phyloP scores from a whole-genome alignment of 2,888 invertebrate genomes.

The Aspidiotus rigidus region DNA sequence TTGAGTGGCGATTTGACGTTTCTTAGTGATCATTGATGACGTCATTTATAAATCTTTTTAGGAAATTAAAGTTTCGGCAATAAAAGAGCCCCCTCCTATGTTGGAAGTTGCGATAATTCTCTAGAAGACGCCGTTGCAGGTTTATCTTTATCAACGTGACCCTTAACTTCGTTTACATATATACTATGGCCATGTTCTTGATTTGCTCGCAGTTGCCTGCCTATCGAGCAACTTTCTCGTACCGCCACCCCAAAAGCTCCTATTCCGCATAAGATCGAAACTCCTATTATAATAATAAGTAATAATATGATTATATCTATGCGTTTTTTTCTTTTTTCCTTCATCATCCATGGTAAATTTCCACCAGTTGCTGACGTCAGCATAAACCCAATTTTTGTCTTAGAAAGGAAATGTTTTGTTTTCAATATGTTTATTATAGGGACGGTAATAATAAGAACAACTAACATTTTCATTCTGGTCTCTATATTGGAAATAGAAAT shows the following conservation, averaged over 20 bases:
- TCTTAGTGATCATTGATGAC: slow-evolving; percentile 20
- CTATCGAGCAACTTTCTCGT: slow-evolving; percentile 24
- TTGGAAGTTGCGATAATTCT: slow-evolving; percentile 34
- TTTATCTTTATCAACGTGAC: background rate
- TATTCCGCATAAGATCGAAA: slow-evolving; percentile 33
- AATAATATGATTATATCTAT: slow-evolving; percentile 29
- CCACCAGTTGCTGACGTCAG: too few species aligned
- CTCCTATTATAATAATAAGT: slow-evolving; percentile 34
- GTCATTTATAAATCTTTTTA: slow-evolving; percentile 22
- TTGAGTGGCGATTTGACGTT: slow-evolving; percentile 35
- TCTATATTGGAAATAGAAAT: too few species aligned
- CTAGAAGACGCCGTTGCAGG: slow-evolving; percentile 26
- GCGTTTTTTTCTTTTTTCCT: background rate
- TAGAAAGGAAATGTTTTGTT: too few species aligned
- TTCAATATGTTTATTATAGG: too few species aligned
- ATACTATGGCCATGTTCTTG: background rate
- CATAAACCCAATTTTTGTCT: too few species aligned
- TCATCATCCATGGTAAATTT: too few species aligned
- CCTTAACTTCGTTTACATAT: background rate
- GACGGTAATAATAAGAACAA: too few species aligned
- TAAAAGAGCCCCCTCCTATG: slow-evolving; percentile 35
- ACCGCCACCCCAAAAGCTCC: slow-evolving; percentile 33
- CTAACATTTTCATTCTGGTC: too few species aligned
- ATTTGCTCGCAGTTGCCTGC: background rate
- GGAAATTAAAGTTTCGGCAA: slow-evolving; percentile 25